Conservation (phyloP, 2,888 invertebrate species). For the Erannis defoliaria region DNA sequence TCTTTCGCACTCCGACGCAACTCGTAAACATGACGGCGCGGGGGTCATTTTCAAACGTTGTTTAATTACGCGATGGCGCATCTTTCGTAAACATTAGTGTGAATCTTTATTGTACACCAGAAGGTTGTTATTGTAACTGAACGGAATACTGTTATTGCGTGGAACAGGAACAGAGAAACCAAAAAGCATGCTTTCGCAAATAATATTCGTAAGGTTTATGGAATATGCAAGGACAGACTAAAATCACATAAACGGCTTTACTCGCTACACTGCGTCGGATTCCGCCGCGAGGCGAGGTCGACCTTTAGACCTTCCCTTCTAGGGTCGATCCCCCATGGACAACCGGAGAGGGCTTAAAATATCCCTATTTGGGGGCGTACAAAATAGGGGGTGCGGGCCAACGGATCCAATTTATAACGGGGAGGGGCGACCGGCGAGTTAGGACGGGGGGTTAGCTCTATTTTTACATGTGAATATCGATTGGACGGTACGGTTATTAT, state of each 20-base stretch:
- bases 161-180: too few relatives aligned
- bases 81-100: too few relatives aligned
- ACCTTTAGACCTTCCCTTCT: conserved; percentile 73
- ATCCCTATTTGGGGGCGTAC: conserved; percentile 20
- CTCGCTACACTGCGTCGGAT: not conserved
- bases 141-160: too few relatives aligned
- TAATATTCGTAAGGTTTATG: too few relatives aligned
- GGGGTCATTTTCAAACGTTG: too few relatives aligned
- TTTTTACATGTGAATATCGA: conserved; percentile 36
- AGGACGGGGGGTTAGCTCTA: conserved; percentile 10
- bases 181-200: too few relatives aligned
- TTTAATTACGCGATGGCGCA: too few relatives aligned
- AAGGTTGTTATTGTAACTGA: too few relatives aligned
- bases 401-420: conserved; percentile 74
- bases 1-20: too few relatives aligned
- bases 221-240: too few relatives aligned
- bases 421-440: conserved; percentile 52
- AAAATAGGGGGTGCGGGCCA: conserved; percentile 53
- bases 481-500: conserved; percentile 15
- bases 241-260: not conserved
- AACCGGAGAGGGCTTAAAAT: conserved; percentile 53
- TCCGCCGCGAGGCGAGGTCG: conserved; percentile 39
- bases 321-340: conserved; percentile 75
- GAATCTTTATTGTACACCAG: too few relatives aligned
- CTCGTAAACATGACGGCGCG: too few relatives aligned